Base-by-base conservation (phyloP, 2,113 vertebrate species). In the Petaurus breviceps region DNA sequence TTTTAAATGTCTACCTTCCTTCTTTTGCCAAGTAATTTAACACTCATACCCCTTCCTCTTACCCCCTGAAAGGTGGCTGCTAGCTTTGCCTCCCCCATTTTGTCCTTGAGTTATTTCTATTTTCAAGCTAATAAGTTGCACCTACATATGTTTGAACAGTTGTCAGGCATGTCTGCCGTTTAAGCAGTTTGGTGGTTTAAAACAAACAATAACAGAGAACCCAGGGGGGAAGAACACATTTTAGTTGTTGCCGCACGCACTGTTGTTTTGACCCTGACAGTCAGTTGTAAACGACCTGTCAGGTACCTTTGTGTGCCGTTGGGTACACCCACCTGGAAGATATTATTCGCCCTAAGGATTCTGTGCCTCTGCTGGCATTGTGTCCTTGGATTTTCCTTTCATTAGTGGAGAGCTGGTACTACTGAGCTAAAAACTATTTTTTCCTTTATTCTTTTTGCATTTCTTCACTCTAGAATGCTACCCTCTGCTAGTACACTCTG, bases 241-340 rank as follows among this genome's bases (percentile, higher is more conserved):
- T 93, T 77, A 90, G 90, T 94, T 96, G 92, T 94, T 57, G 93
- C 93, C 97, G 90, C 95, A 96, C 94, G 95, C 95, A 96, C 91
- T 97, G 94, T 23, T 97, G 96, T 97, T 96, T 95, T 97, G 97
- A 97, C 97, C 97, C 96, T 97, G 95, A 96, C 68, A 97, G 96
- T 96, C 97, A 96, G 95, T 95, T 97, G 95, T 92, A 97, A 98
- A 98, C 0, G 95, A 97, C 96, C 91, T 98, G 96, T 97, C 97
- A 97, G 90, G 96, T 91, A 94, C 94, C 94, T 98, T 77, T 97
- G 95, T 97, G 95, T 93, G 93, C 95, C 96, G 95, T 94, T 97
- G 94, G 96, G 92, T 93, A 96, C 94, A 94, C 95, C 96, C 97
- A 96, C 96, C 96, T 98, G 97, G 97, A 98, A 98, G 96, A 96